These are phyloP conservation scores for Misgurnus anguillicaudatus DNA, from an alignment of 2,113 vertebrate species.

Conservation along the genomic window DNA sequence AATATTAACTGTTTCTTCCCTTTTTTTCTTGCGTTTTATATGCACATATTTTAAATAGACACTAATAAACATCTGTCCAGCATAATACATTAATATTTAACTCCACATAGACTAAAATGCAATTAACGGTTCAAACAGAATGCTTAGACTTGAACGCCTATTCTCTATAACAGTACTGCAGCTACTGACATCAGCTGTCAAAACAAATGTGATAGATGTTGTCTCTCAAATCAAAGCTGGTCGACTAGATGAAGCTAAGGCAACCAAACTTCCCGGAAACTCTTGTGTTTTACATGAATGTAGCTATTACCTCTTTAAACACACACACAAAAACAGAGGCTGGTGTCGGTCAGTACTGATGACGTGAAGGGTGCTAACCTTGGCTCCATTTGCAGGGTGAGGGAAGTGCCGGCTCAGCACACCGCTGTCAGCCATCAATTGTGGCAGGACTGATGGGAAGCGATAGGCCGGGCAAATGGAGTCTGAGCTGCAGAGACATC, in stretches of 20 bases:
- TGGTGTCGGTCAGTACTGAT: constrained; percentile 25
- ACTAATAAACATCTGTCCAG: too few relatives aligned
- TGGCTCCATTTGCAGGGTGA: constrained; percentile 20
- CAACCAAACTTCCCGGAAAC: neutral
- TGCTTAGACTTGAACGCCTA: neutral
- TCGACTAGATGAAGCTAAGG: neutral
- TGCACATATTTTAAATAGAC: too few relatives aligned
- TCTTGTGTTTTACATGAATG: neutral
- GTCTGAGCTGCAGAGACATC: constrained; percentile 70
- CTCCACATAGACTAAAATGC: too few relatives aligned
- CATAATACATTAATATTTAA: too few relatives aligned
- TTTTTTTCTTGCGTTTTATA: too few relatives aligned
- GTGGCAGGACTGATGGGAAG: constrained; percentile 69
- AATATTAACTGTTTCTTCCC: too few relatives aligned
- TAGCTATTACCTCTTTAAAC: neutral
- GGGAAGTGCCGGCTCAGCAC: constrained; percentile 69
- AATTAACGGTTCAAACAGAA: too few relatives aligned
- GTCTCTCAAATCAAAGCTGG: neutral
- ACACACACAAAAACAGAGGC: neutral
- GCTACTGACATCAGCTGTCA: neutral
- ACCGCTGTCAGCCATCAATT: constrained; percentile 66
- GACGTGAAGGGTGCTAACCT: constrained; percentile 33
- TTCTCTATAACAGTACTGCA: neutral
- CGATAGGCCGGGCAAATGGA: constrained; percentile 69
- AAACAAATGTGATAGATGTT: neutral